Base-by-base conservation (phyloP, 2,888 invertebrate genomes). In the Matsumyia berberina region DNA sequence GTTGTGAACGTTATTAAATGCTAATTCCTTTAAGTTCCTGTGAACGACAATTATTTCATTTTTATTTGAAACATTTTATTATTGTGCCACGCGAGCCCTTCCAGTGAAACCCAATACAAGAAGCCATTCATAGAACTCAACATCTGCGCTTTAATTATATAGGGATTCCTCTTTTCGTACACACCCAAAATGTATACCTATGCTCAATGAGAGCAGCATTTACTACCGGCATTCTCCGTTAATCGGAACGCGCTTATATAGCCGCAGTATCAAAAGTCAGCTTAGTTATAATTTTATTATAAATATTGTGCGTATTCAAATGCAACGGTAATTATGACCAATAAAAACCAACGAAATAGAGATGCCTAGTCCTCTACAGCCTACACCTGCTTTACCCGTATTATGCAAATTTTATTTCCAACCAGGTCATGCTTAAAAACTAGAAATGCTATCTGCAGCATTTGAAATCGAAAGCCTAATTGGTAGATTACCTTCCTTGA, bases 41-140 rank as follows among this genome's bases (percentile, higher is more conserved):
- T 66, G 74, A 79, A 85, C 69, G 70, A 85, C 80, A 80, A 85
- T 85, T 80, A 85, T 85, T 85, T 85, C 67, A 76, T 70, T 85
- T 83, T 85, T 80, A 85, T 85, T 85, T 85, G 85, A 85, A 85
- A 85, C 85, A 85, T 85, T 85, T 85, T 85, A 80, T 80, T 85
- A 76, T 85, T 85, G 74, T 85, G 85, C 85, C 85, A 85, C 85
- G 85, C 80, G 85, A 85, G 74, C 62, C 64, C 74, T 66, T 76
- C 70, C 66, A 60, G 19, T 76, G 70, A 53, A 85, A 85, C 64
- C 60, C 42, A 80, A 85, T 76, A 85, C 64, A 67, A 51, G 64
- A 57, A 70, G 9, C 58, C 70, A 44, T 74, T 83, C 62, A 78
- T 51, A 60, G 73, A 42, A 66, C 44, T 85, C 12, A 85, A 85